phyloP scores from a whole-genome alignment of 2,888 invertebrate genomes.

The Nomada goodeniana region DNA sequence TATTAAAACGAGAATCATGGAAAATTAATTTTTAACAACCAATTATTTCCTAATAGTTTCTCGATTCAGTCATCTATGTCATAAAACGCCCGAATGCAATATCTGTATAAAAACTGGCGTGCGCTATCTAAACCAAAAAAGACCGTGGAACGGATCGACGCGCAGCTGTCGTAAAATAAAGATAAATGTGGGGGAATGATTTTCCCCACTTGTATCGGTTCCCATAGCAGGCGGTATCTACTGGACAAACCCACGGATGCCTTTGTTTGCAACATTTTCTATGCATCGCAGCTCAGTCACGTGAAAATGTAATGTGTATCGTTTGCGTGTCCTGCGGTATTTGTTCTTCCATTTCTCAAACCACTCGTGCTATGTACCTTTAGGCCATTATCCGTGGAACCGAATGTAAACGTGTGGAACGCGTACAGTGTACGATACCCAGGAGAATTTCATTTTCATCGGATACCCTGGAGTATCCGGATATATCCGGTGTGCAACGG shows the following conservation, averaged over 20 bases:
- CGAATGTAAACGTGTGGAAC: constrained; percentile 32
- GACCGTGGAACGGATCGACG: neutral
- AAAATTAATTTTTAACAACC: neutral
- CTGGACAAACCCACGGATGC: constrained; percentile 20
- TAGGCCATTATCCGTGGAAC: constrained; percentile 41
- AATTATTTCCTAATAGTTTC: neutral
- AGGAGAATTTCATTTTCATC: constrained; percentile 39
- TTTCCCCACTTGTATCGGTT: constrained; percentile 1
- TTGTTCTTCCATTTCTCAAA: constrained; percentile 59
- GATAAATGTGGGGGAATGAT: constrained; percentile 8
- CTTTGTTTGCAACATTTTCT: constrained; percentile 39
- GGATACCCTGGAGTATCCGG: neutral
- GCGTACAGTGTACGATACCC: constrained; percentile 31
- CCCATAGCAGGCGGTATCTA: constrained; percentile 17
- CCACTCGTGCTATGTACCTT: constrained; percentile 38
- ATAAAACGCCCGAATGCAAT: no score
- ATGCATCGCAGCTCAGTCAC: constrained; percentile 63
- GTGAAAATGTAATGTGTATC: constrained; percentile 72
- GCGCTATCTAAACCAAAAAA: neutral
- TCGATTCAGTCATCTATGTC: neutral
- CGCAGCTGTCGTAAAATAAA: neutral
- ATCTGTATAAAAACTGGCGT: no score
- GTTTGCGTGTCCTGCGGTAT: constrained; percentile 70
- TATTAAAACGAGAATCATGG: neutral
- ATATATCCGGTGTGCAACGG: no score